Evolutionary conservation across 2,113 vertebrate species (phyloP).

Genomic region (Psittacula cyanocephala): DNA sequence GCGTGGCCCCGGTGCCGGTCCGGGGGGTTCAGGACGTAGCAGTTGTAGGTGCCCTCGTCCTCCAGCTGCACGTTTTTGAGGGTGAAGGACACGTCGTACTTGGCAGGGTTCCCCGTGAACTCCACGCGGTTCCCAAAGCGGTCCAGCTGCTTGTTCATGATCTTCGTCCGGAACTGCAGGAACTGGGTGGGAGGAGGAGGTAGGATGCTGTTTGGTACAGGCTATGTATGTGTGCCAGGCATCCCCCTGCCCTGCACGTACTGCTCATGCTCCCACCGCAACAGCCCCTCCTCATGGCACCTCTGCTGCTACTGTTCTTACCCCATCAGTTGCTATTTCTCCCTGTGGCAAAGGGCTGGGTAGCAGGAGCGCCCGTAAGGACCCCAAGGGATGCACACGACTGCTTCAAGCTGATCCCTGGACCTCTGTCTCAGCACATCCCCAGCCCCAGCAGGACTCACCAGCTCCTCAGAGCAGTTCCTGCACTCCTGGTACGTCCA

Average conservation of each 20-base stretch:
- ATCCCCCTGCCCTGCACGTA: background rate
- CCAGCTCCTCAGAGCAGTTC: constrained; percentile 89
- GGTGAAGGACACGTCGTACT: constrained; percentile 90
- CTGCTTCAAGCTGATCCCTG: background rate
- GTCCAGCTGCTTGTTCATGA: constrained; percentile 79
- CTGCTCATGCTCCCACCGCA: background rate
- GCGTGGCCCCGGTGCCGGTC: constrained; percentile 88
- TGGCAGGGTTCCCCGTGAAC: constrained; percentile 90
- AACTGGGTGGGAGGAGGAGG: constrained; percentile 74
- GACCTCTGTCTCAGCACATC: background rate
- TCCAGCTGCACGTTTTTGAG: constrained; percentile 85
- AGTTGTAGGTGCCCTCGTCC: constrained; percentile 89
- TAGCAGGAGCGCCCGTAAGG: rapidly evolving
- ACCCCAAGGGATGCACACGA: rapidly evolving
- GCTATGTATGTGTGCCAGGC: background rate
- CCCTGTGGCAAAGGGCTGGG: background rate
- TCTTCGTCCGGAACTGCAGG: constrained; percentile 86
- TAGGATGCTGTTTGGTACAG: background rate
- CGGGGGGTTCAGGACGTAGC: constrained; percentile 90
- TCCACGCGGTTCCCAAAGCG: constrained; percentile 87
- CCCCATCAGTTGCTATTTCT: rapidly evolving
- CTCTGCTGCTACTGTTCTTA: background rate
- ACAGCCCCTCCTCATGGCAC: rapidly evolving
- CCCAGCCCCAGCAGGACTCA: constrained; percentile 49
- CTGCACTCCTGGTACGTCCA: constrained; percentile 90